These are phyloP conservation scores for Lepisosteus osseus DNA, from an alignment of 2,113 vertebrate genomes.

Conservation along the genomic window DNA sequence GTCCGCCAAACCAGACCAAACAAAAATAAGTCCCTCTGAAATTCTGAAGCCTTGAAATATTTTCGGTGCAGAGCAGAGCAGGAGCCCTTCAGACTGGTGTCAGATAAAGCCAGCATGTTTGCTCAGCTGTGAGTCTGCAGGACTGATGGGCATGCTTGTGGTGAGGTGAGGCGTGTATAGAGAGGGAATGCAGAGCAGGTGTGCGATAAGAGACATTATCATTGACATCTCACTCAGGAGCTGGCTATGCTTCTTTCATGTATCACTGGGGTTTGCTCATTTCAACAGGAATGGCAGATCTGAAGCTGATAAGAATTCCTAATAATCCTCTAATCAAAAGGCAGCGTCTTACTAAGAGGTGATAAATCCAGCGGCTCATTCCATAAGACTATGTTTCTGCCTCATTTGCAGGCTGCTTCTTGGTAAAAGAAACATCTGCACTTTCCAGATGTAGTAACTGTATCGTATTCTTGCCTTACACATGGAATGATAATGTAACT, in stretches of 20 bases:
- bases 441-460: slow-evolving; percentile 8
- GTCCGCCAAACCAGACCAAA: not conserved
- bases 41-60: not conserved
- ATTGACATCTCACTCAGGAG: not conserved
- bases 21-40: not conserved
- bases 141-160: not conserved
- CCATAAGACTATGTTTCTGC: slow-evolving; percentile 12
- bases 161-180: not conserved
- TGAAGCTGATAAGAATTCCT: not conserved
- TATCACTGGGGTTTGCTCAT: not conserved
- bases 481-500: not conserved
- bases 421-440: slow-evolving; percentile 23
- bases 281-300: not conserved
- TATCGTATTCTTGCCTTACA: not conserved
- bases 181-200: not conserved
- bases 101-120: not conserved
- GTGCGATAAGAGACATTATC: slow-evolving; percentile 1
- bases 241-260: not conserved
- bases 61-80: not conserved
- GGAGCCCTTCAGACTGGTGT: not conserved
- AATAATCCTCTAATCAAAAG: slow-evolving; percentile 4
- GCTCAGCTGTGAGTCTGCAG: not conserved
- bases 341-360: not conserved
- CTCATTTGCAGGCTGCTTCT: slow-evolving; percentile 15
- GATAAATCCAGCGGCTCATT: not conserved